Percentiles rank a stretch among this genome's conserved stretches.
Evolutionary conservation across 2,797 vertebrate genomes (phyloP).

Genomic region (Syndactyla subalaris): DNA sequence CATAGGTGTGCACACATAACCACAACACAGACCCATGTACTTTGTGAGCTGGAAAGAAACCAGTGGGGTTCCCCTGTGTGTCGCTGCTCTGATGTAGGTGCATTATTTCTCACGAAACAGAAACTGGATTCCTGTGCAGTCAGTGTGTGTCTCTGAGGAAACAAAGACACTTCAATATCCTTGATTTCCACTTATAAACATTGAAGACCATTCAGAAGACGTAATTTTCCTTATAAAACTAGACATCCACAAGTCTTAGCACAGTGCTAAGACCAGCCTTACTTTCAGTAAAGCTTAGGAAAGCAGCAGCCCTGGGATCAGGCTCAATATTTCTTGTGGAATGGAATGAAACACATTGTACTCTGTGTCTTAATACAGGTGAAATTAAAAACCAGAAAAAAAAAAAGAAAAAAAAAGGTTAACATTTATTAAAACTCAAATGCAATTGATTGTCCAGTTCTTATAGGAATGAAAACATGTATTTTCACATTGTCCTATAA

Average conservation of each 20-base stretch:
- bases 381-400: background rate
- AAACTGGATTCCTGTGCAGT: background rate
- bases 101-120: background rate
- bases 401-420: background rate
- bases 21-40: background rate
- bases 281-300: background rate
- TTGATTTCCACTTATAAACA: background rate
- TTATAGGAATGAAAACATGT: background rate
- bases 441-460: background rate
- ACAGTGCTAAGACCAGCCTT: background rate
- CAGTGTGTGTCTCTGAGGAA: background rate
- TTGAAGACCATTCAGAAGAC: background rate
- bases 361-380: background rate
- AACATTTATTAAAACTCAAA: background rate
- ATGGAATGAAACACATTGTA: background rate
- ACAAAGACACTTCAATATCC: background rate
- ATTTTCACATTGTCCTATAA: background rate
- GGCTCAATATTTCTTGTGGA: background rate
- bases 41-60: background rate
- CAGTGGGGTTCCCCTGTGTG: accelerated
- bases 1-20: background rate
- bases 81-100: accelerated
- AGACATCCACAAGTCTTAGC: background rate
- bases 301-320: background rate
- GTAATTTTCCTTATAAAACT: background rate